These are phyloP conservation scores for Capromys pilorides DNA, from an alignment of 2,797 vertebrate genomes.

Conservation along the genomic window DNA sequence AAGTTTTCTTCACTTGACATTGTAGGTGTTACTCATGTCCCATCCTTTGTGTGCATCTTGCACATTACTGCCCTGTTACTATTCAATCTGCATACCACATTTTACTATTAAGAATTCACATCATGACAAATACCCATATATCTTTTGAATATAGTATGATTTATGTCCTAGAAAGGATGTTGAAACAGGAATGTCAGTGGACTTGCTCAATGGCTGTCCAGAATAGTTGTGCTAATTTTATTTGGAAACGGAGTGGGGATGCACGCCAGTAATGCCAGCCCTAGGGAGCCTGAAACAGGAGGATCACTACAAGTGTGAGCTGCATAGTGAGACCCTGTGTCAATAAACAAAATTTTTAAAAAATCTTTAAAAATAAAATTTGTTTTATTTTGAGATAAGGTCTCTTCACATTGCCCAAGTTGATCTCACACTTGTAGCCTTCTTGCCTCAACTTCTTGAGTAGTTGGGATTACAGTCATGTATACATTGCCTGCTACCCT, in stretches of 20 bases:
- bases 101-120: not conserved
- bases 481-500: not conserved
- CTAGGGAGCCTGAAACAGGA: too few species aligned
- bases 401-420: not conserved
- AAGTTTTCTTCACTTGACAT: not conserved
- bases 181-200: slow-evolving; percentile 4
- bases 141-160: slow-evolving; percentile 16
- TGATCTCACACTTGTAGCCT: too few species aligned
- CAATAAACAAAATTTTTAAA: too few species aligned
- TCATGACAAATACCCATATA: not conserved
- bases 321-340: too few species aligned
- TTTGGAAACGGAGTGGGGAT: too few species aligned
- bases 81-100: not conserved
- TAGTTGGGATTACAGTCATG: not conserved
- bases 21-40: not conserved
- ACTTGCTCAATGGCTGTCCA: not conserved
- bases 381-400: not conserved
- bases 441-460: not conserved
- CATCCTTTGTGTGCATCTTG: not conserved
- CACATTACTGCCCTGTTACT: not conserved
- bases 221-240: not conserved
- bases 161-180: not conserved
- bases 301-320: too few species aligned
- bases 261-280: too few species aligned
- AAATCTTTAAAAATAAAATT: not conserved